phyloP scores from a whole-genome alignment of 2,888 invertebrate genomes.

The Hypselothyrea guttata region DNA sequence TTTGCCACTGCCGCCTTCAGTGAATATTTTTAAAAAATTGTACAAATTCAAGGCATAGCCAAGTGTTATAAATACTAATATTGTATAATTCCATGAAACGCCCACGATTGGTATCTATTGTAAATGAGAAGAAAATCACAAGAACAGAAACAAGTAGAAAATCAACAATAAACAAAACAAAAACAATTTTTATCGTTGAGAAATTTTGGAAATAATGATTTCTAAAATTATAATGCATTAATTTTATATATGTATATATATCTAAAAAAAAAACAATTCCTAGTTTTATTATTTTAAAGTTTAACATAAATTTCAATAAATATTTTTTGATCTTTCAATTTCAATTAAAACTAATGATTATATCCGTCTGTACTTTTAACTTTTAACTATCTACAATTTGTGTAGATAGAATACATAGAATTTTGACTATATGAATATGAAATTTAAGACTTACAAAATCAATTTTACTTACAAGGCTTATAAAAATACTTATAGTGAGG shows the following conservation, averaged over 20 bases:
- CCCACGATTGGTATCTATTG: constrained; percentile 81
- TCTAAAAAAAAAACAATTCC: too few species aligned
- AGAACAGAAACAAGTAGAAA: constrained; percentile 41
- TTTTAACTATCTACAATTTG: too few species aligned
- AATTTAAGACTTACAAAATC: not conserved
- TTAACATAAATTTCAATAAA: too few species aligned
- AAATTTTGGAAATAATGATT: constrained; percentile 2
- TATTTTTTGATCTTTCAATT: too few species aligned
- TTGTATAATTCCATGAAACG: constrained; percentile 79
- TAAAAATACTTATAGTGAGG: not conserved
- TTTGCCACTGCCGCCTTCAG: constrained; percentile 95
- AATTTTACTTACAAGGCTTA: not conserved
- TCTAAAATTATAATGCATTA: not conserved
- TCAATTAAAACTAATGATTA: too few species aligned
- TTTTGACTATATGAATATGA: too few species aligned
- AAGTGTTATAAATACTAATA: constrained; percentile 79
- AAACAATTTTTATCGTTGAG: constrained; percentile 7
- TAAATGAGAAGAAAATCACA: constrained; percentile 65
- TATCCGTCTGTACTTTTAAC: too few species aligned
- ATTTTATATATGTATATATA: too few species aligned
- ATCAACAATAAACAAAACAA: constrained; percentile 43
- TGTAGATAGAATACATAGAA: too few species aligned
- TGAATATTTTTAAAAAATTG: constrained; percentile 88
- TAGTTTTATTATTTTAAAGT: too few species aligned
- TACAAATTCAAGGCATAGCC: constrained; percentile 84